Evolutionary conservation across 2,113 vertebrate genomes (phyloP).

Genomic region (Aplodontia rufa): DNA sequence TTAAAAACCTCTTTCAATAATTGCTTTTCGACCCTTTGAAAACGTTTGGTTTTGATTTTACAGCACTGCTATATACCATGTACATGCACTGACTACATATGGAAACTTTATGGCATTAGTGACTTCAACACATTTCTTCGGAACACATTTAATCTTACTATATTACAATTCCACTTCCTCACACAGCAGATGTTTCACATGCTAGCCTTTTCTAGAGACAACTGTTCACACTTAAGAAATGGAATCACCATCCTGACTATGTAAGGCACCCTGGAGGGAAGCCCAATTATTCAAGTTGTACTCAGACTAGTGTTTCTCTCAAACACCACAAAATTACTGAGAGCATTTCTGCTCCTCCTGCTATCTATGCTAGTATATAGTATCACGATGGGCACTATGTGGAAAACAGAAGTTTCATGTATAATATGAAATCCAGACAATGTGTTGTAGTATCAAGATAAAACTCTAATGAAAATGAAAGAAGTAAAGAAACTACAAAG

Average conservation of each 20-base stretch:
- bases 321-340: background rate
- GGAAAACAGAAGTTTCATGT: background rate
- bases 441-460: background rate
- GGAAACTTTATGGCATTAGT: background rate
- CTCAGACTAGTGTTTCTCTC: background rate
- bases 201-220: conserved; percentile 21
- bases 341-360: background rate
- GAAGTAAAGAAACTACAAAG: conserved; percentile 40
- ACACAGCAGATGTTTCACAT: background rate
- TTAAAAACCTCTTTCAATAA: background rate
- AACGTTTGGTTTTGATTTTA: conserved; percentile 66
- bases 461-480: conserved; percentile 6
- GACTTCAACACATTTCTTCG: background rate
- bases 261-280: background rate
- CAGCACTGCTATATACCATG: background rate
- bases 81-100: background rate
- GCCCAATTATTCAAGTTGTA: background rate
- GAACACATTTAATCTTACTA: background rate
- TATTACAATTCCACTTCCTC: background rate
- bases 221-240: background rate
- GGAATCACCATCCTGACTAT: background rate
- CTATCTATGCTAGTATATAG: background rate
- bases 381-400: background rate
- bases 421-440: background rate
- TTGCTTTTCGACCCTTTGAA: conserved; percentile 46